phyloP scores from a whole-genome alignment of 2,797 vertebrate species.

The Pangasius krempfi region DNA sequence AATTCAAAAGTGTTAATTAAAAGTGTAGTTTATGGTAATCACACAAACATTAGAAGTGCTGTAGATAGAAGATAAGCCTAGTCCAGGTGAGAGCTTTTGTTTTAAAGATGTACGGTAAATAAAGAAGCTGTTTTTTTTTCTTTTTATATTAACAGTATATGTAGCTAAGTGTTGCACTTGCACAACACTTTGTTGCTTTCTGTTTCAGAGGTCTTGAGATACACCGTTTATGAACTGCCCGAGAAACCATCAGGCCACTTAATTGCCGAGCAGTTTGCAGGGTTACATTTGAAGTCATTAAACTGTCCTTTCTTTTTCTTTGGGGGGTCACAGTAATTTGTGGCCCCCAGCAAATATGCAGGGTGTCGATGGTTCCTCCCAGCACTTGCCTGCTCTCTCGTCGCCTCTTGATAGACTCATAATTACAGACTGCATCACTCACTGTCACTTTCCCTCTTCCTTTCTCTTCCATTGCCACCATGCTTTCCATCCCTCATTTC shows the following conservation, averaged over 20 bases:
- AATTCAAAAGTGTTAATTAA: not conserved
- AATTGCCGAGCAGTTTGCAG: slow-evolving; percentile 62
- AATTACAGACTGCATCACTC: slow-evolving; percentile 70
- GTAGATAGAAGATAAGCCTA: not conserved
- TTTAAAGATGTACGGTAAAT: not conserved
- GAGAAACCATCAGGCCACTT: slow-evolving; percentile 59
- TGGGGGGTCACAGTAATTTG: slow-evolving; percentile 62
- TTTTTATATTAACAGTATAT: not conserved
- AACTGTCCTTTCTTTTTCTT: slow-evolving; percentile 59
- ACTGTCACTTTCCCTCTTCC: slow-evolving; percentile 57
- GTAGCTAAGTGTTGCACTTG: not conserved
- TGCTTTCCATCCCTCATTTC: slow-evolving; percentile 52
- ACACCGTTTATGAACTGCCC: slow-evolving; percentile 52
- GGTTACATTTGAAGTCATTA: slow-evolving; percentile 64
- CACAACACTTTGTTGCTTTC: slow-evolving; percentile 1
- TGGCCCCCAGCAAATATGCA: slow-evolving; percentile 59
- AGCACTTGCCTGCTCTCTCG: slow-evolving; percentile 50
- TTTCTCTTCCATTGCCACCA: slow-evolving; percentile 36
- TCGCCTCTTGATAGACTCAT: slow-evolving; percentile 68
- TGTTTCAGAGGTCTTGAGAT: slow-evolving; percentile 9
- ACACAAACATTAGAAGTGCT: not conserved
- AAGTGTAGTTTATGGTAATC: not conserved
- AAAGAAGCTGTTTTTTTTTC: not conserved
- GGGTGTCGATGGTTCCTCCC: slow-evolving; percentile 57
- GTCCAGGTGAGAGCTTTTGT: not conserved